A percentile compares a stretch with the other conserved stretches of the same genome.
These are phyloP conservation scores for Cactoblastis cactorum DNA, from an alignment of 2,888 invertebrate species.

Conservation along the genomic window DNA sequence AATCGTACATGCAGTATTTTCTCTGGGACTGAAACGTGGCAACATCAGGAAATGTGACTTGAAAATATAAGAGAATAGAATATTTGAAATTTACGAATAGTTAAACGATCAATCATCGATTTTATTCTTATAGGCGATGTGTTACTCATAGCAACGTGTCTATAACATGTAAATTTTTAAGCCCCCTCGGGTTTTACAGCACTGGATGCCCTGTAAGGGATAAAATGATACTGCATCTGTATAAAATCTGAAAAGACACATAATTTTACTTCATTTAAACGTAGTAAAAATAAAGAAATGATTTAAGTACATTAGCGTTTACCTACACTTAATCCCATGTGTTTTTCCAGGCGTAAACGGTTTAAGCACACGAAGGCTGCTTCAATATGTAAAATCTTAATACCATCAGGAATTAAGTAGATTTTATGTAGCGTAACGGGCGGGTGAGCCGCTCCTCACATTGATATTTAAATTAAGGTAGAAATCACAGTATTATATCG, in stretches of 20 bases:
- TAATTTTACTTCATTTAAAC: not conserved
- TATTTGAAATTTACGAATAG: not conserved
- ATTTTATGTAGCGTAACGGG: constrained; percentile 14
- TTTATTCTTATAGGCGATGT: too few relatives aligned
- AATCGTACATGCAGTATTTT: constrained; percentile 9
- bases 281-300: not conserved
- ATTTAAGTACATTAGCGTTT: not conserved
- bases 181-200: too few relatives aligned
- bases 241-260: too few relatives aligned
- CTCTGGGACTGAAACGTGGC: constrained; percentile 1
- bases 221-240: too few relatives aligned
- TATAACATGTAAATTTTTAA: too few relatives aligned
- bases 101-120: not conserved
- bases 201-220: too few relatives aligned
- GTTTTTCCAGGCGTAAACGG: constrained; percentile 9
- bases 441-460: constrained; percentile 5
- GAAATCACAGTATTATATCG: too few relatives aligned
- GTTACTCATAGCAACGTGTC: too few relatives aligned
- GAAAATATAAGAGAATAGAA: not conserved
- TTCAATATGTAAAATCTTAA: constrained; percentile 12
- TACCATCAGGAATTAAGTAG: constrained; percentile 13
- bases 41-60: constrained; percentile 7
- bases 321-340: constrained; percentile 1
- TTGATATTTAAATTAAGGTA: not conserved
- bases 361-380: constrained; percentile 6